phyloP scores from a whole-genome alignment of 2,113 vertebrate genomes.

The Sardina pilchardus region DNA sequence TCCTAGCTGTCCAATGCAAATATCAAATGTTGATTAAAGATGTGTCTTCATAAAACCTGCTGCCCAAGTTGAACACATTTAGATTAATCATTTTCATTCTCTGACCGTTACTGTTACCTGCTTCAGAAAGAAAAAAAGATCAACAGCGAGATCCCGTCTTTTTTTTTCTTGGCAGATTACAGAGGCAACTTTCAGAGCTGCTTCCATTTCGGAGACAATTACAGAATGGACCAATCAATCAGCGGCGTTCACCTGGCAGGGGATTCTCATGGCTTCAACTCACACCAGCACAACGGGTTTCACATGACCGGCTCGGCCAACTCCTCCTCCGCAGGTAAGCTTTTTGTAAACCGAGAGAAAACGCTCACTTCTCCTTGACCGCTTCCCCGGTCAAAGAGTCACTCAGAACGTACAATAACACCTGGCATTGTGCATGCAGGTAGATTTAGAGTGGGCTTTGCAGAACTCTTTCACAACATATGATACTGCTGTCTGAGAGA shows the following conservation, averaged over 20 bases:
- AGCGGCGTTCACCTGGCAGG: conserved; percentile 72
- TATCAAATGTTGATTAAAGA: neutral
- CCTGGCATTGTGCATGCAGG: neutral
- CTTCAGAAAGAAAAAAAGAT: neutral
- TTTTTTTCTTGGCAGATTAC: conserved; percentile 78
- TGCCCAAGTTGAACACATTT: neutral
- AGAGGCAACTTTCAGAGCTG: conserved; percentile 95
- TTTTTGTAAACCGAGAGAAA: conserved; percentile 2
- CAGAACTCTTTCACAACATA: neutral
- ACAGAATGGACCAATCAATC: conserved; percentile 83
- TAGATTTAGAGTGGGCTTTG: neutral
- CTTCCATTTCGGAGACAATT: conserved; percentile 91
- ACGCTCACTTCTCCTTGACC: neutral
- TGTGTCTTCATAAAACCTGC: neutral
- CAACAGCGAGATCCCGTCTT: conserved; percentile 12
- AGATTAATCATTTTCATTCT: conserved; percentile 12
- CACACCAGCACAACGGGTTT: conserved; percentile 85
- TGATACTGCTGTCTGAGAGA: neutral
- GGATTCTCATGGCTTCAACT: conserved; percentile 79
- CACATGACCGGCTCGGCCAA: conserved; percentile 75
- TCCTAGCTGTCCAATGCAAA: neutral
- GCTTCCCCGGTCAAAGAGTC: neutral
- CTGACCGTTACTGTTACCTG: neutral
- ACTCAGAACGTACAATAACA: neutral
- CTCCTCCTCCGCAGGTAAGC: conserved; percentile 78